Conservation (phyloP, 2,888 invertebrate species). For the Ophraella communa region DNA sequence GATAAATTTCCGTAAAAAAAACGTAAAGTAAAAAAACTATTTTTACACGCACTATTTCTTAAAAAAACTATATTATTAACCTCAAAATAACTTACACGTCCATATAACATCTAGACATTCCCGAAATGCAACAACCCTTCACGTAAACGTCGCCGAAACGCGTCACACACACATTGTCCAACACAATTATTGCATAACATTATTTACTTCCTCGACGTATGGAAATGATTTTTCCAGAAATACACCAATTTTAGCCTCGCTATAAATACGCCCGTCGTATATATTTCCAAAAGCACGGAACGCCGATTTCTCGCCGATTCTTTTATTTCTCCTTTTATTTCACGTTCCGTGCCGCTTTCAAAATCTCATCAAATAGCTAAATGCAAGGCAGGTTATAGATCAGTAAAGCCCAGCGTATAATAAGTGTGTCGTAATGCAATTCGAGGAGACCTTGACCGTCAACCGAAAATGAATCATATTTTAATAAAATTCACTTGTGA, state of each 20-base stretch:
- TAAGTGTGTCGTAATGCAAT: constrained; percentile 25
- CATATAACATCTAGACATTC: not conserved
- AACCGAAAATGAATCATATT: constrained; percentile 31
- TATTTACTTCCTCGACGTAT: constrained; percentile 33
- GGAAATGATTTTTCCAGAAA: constrained; percentile 32
- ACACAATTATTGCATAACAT: constrained; percentile 28
- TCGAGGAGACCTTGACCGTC: constrained; percentile 31
- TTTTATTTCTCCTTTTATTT: too few relatives aligned
- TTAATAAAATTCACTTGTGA: constrained; percentile 31
- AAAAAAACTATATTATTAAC: too few relatives aligned
- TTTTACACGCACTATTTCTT: too few relatives aligned
- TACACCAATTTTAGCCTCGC: constrained; percentile 16
- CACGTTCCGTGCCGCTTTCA: constrained; percentile 1
- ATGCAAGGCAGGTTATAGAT: not conserved
- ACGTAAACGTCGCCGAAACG: not conserved
- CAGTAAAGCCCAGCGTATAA: constrained; percentile 18
- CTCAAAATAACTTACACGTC: too few relatives aligned
- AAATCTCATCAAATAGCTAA: constrained; percentile 7
- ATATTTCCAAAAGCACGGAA: constrained; percentile 9
- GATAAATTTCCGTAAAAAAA: too few relatives aligned
- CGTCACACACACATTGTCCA: constrained; percentile 11
- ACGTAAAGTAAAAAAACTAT: too few relatives aligned
- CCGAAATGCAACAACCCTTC: not conserved
- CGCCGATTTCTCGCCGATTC: too few relatives aligned
- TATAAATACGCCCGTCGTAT: constrained; percentile 26